Base-by-base conservation (phyloP, 2,797 vertebrate species). In the Hylomyscus alleni region DNA sequence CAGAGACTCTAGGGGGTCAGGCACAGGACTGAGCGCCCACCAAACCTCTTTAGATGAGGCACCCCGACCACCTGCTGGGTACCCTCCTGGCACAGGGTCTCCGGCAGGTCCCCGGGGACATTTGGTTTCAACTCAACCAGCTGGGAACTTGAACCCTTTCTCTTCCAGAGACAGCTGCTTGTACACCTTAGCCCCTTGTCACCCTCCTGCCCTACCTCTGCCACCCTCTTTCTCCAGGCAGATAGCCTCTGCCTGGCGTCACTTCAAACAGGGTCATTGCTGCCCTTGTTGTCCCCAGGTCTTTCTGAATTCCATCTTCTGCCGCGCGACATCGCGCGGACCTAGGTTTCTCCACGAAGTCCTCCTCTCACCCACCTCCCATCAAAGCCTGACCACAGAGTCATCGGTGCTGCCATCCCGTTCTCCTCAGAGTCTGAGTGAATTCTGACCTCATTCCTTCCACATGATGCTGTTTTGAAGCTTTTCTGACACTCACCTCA, bases 401-500 rank as follows among this genome's bases (percentile, higher is more conserved):
- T 47, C 84, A 56, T 1, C 37, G 1, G 77, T 86, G 91, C 95
- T 58, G 81, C 94, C 40, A 92, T 78, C 4, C 22, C 4, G 0
- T 34, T 47, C 52, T 90, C 85, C 44, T 44, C 58, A 1, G 52
- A 56, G 40, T 60, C 44, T 24, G 62, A 2, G 83, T 15, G 69
- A 82, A 72, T 89, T 87, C 94, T 96, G 96, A 97, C 94, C 96
- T 95, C 92, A 75, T 94, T 86, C 75, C 62, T 94, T 84, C 6
- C 9, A 44, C 78, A 26, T 56, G 19, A 20, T 9, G 92, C 78
- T 56, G 56, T 60, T 37, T 86, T 52, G 29, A 62, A 6, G 97
- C 67, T 91, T 82, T 72, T 50, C 84, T 62, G 96, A 94, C 92
- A 52, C 72, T 84, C 78, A 22, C 80, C 67, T 47, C 89, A 87